Conservation (phyloP, 2,797 vertebrate genomes). For the Tarsius wallacei region DNA sequence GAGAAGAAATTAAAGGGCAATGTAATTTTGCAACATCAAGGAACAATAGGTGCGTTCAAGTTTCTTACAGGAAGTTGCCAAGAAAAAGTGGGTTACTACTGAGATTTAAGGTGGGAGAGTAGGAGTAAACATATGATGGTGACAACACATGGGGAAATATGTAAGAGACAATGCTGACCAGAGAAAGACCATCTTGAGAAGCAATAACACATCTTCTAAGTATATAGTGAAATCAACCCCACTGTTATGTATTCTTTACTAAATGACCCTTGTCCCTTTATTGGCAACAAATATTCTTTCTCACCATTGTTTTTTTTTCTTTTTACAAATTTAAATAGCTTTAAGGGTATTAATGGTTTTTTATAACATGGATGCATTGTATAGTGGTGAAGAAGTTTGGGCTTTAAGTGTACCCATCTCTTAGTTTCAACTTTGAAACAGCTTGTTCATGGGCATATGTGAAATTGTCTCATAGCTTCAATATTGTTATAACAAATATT, state of each 20-base stretch:
- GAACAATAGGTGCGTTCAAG: neutral
- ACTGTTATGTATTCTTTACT: neutral
- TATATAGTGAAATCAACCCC: neutral
- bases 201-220: neutral
- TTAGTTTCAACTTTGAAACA: neutral
- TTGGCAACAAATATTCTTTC: neutral
- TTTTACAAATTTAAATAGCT: too few relatives aligned
- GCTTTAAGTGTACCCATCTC: too few relatives aligned
- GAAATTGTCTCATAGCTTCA: neutral
- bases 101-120: neutral
- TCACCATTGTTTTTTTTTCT: neutral
- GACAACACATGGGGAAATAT: neutral
- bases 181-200: neutral
- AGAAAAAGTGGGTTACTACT: neutral
- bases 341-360: too few relatives aligned
- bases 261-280: neutral
- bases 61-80: neutral
- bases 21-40: neutral
- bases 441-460: neutral
- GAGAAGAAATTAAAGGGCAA: neutral
- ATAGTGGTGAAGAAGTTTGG: too few relatives aligned
- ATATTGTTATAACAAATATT: neutral
- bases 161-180: neutral
- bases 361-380: too few relatives aligned
- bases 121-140: neutral